Base-by-base conservation (phyloP, 2,797 vertebrate genomes). In the Champsocephalus esox region DNA sequence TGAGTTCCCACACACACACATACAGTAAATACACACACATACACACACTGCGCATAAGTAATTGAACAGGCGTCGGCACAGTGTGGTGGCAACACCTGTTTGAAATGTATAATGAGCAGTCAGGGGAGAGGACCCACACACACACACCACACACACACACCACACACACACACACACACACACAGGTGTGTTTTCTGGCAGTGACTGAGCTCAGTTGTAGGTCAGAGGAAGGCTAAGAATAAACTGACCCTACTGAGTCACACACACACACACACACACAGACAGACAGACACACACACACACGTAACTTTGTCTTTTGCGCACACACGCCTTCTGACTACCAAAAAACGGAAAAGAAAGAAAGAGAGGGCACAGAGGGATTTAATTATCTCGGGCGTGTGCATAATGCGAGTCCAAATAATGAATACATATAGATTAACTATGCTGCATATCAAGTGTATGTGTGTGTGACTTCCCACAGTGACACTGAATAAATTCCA, bases 181-280 rank as follows among this genome's bases (percentile, higher is more conserved):
- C 73, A 65, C 63, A 41, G 38, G 12, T 65, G 66, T 61, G 65
- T 83, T 62, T 85, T 38, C 34, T 69, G 81, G 85, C 82, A 69
- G 50, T 46, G 77, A 82, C 63, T 72, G 79, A 54, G n/a, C 78
- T 66, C 75, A 58, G 78, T 71, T 73, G 84, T 80, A 81, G 87
- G 83, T 88, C 87, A 83, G 74, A 74, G 41, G 61, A 77, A 73
- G 60, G 77, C 90, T 91, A 89, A 89, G 85, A 91, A 90, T 90
- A 92, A 89, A 85, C 70, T 28, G 51, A 55, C 38, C 80, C 77
- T 70, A 70, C 84, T 88, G 85, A 82, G 65, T 57, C 43, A 45
- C 57, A 44, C 50, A 44, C 57, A 63, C 43, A 45, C 57, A 44
- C 50, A 44, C 62, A 60, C 12, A n/a, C 12, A 51, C n/a, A 66